These are phyloP conservation scores for Ennomos quercinarius DNA, from an alignment of 2,888 invertebrate genomes.

Conservation along the genomic window DNA sequence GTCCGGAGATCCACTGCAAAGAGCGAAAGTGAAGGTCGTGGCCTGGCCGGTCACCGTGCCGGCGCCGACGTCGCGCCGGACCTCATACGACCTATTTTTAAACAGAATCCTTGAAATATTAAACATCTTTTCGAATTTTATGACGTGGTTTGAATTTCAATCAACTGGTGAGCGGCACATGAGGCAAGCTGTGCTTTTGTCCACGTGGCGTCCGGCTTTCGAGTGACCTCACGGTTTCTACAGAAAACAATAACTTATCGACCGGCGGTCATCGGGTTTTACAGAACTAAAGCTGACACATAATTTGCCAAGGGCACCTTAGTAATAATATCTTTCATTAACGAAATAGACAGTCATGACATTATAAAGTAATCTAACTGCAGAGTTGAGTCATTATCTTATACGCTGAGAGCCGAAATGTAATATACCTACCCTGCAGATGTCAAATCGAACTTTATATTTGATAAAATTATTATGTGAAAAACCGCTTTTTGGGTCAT, in stretches of 20 bases:
- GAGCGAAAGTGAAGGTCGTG: slow-evolving; percentile 72
- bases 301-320: background rate
- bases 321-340: background rate
- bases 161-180: slow-evolving; percentile 35
- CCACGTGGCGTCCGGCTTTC: slow-evolving; percentile 29
- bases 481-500: no score
- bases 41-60: slow-evolving; percentile 38
- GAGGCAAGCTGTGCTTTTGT: slow-evolving; percentile 21
- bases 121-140: slow-evolving; percentile 37
- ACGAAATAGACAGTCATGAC: no score
- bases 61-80: slow-evolving; percentile 32
- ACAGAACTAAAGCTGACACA: no score
- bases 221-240: slow-evolving; percentile 20
- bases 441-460: no score
- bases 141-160: slow-evolving; percentile 36
- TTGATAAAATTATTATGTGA: no score
- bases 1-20: slow-evolving; percentile 56
- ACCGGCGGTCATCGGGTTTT: no score
- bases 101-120: slow-evolving; percentile 42
- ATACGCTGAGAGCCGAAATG: no score
- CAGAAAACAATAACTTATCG: no score
- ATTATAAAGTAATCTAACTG: no score
- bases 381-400: no score
- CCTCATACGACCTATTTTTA: slow-evolving; percentile 38
- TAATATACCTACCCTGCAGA: no score